A percentile compares a stretch with the other conserved stretches of the same genome.
phyloP scores from a whole-genome alignment of 2,888 invertebrate genomes.

The Tyria jacobaeae region DNA sequence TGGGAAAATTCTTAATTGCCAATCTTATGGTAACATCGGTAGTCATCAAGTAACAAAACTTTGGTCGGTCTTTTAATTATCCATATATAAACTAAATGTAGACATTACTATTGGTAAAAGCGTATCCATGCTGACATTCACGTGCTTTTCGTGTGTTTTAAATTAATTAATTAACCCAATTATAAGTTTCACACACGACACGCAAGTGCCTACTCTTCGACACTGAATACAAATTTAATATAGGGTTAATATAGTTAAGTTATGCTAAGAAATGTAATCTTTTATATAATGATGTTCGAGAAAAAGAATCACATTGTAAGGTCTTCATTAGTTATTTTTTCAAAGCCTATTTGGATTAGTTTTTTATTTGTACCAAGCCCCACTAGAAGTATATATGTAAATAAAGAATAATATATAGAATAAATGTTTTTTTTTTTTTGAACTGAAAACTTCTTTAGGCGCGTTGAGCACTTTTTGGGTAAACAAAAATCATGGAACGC shows the following conservation, averaged over 20 bases:
- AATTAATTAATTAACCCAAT: slow-evolving; percentile 46
- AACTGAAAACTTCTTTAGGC: too few species aligned
- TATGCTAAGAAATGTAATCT: background rate
- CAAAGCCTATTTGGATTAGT: too few species aligned
- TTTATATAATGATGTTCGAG: background rate
- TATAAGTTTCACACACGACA: slow-evolving; percentile 41
- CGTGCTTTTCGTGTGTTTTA: slow-evolving; percentile 44
- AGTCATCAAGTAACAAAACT: background rate
- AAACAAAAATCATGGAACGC: too few species aligned
- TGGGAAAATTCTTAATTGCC: too few species aligned
- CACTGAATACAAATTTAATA: slow-evolving; percentile 30
- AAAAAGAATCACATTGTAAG: background rate
- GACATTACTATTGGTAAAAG: slow-evolving; percentile 21
- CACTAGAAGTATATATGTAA: too few species aligned
- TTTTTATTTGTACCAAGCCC: too few species aligned
- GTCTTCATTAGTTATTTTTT: background rate
- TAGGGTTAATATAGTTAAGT: slow-evolving; percentile 12
- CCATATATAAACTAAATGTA: slow-evolving; percentile 6
- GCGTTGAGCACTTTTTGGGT: too few species aligned
- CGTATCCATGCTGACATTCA: slow-evolving; percentile 19
- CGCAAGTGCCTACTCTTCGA: slow-evolving; percentile 24
- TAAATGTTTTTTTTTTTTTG: too few species aligned
- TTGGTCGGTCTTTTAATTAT: background rate
- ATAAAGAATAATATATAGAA: too few species aligned
- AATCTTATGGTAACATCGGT: too few species aligned